Evolutionary conservation across 2,797 vertebrate species (phyloP), one percentile per base, ranked within the genome.

Genomic region (Sandelia bainsii): DNA sequence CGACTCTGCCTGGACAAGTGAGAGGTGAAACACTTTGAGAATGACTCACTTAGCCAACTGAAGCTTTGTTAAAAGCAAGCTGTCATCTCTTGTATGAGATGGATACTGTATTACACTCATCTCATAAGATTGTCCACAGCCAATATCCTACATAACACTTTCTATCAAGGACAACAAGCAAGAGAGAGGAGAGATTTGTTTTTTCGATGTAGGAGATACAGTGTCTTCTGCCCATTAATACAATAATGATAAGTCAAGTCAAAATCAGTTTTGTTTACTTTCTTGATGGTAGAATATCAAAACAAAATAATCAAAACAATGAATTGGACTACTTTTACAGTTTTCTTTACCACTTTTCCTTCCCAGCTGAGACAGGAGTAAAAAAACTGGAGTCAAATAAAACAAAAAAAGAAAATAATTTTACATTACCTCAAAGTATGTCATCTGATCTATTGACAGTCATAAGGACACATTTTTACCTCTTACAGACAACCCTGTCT

Each of bases 11-110:
- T 10, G 3, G 44, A 71, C 64, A 52, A 85, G 74, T 42, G 44
- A 67, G 81, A 84, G 62, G 59, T 82, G 51, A 82, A 82, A 77
- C 76, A 22, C 77, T 81, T 77, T 0, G 52, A 81, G 76, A 81
- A 87, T 86, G 81, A 87, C 65, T 81, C 71, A 75, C 64, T 75
- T 69, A 58, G 81, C 81, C 82, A 81, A 57, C 65, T 74, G 64
- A 79, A 74, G 76, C 81, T 77, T 82, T 88, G 82, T 82, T 74
- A 72, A 67, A 77, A 69, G 67, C 50, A 32, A 64, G 50, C 66
- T 85, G 81, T 87, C 83, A 82, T 82, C 83, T 74, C 65, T 51
- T 12, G 50, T 42, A 69, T 72, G 72, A 76, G 27, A 65, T 8
- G 48, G 52, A 70, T 83, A 78, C 75, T 77, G 84, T 76, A 74